Evolutionary conservation across 2,888 invertebrate genomes (phyloP), one percentile per base, ranked within the genome.

Genomic region (Sphecodes monilicornis): DNA sequence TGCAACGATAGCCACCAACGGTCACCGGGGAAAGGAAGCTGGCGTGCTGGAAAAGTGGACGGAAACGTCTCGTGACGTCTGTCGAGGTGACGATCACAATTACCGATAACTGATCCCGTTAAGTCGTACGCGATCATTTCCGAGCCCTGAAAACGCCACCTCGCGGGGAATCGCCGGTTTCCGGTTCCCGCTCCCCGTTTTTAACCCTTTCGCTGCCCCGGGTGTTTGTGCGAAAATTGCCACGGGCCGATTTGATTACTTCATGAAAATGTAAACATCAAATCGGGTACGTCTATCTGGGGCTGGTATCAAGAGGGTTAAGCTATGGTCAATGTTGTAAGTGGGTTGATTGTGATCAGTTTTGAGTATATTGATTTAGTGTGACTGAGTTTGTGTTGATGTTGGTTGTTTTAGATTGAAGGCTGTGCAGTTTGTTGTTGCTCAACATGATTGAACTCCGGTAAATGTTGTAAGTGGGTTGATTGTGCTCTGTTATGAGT

Each of bases 71-170:
- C 57, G 29, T 71, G 80, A 85, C 80, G 78, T 78, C 78, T 78
- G 78, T 71, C 64, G 75, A 66, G 78, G 77, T 80, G 87, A 86
- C 75, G 81, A 88, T 84, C 79, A 81, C 80, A 84, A 85, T 85
- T 85, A 85, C 79, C 84, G 84, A 85, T 85, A 84, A 84, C 84
- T 41, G 85, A 84, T 84, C 76, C 69, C 66, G 50, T 84, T 66
- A 80, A 85, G 60, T 74, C 84, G 70, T 70, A 70, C 73, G 4
- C 32, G 84, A 79, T 85, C 76, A 84, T 85, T 80, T 76, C 54
- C 43, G n/a, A 11, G 29, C 26, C 29, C 13, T 26, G 26, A 29
- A 29, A 60, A 60, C 16, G 5, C 16, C 16, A 16, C 16, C 29
- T 29, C 57, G 13, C 57, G 57, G 29, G 57, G 57, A 29, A 60